Percentiles rank a stretch among this genome's conserved stretches.
Conservation (phyloP, 2,888 invertebrate genomes). For the Trissoscelio sp. region DNA sequence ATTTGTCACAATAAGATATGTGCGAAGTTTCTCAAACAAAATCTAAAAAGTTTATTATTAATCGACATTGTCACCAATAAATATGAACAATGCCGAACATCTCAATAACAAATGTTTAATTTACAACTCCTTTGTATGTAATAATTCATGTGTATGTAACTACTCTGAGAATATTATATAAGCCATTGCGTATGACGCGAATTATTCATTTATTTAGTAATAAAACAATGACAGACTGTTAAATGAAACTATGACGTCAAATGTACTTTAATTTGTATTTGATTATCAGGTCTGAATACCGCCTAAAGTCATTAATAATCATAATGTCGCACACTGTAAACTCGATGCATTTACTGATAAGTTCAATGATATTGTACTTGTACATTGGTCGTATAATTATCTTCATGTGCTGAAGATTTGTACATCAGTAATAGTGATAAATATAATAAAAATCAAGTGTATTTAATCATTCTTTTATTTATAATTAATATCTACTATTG, state of each 20-base stretch:
- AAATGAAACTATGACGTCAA: constrained; percentile 14
- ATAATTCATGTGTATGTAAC: not conserved
- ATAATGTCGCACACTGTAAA: constrained; percentile 19
- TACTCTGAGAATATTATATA: not conserved
- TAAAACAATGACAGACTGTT: constrained; percentile 13
- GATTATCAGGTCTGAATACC: constrained; percentile 14
- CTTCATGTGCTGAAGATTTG: not conserved
- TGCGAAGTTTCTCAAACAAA: constrained; percentile 1
- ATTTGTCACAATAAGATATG: constrained; percentile 5
- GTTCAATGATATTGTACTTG: constrained; percentile 19
- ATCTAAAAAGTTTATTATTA: constrained; percentile 10
- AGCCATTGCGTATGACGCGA: not conserved
- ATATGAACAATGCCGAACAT: constrained; percentile 1
- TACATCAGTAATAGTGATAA: not conserved
- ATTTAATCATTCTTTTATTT: too few species aligned
- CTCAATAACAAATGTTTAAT: constrained; percentile 18
- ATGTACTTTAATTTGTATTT: constrained; percentile 20
- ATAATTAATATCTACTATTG: too few species aligned
- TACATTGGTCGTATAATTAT: not conserved
- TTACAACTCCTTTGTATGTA: not conserved
- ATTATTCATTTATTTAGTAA: constrained; percentile 7
- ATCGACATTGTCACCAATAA: not conserved
- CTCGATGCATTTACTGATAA: constrained; percentile 28
- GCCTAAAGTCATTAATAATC: constrained; percentile 27
- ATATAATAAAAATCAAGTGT: too few species aligned